A percentile compares a stretch with the other conserved stretches of the same genome.
These are phyloP conservation scores for Teleiodes luculella DNA, from an alignment of 2,888 invertebrate species.

Conservation along the genomic window DNA sequence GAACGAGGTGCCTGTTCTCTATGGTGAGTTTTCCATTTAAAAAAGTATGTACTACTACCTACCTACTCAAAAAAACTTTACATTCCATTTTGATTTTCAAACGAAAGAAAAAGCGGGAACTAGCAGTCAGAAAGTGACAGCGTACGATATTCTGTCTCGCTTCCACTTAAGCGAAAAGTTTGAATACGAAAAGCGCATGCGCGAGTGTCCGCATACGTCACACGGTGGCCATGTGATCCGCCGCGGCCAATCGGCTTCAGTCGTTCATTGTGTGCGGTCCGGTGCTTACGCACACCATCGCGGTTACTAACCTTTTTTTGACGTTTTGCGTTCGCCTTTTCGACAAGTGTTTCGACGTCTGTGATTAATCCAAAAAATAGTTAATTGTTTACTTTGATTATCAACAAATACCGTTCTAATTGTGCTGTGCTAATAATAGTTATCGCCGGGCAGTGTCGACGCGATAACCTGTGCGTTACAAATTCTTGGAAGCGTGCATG, in stretches of 20 bases:
- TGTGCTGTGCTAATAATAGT: constrained; percentile 27
- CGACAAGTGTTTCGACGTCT: constrained; percentile 38
- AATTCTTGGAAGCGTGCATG: constrained; percentile 68
- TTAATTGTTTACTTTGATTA: constrained; percentile 13
- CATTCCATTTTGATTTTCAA: too few species aligned
- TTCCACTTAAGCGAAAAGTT: constrained; percentile 50
- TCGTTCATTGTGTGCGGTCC: constrained; percentile 51
- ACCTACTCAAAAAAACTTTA: too few species aligned
- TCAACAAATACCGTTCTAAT: constrained; percentile 20
- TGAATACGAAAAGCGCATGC: constrained; percentile 58
- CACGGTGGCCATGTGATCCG: constrained; percentile 49
- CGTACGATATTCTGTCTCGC: constrained; percentile 26
- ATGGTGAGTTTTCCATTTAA: not conserved
- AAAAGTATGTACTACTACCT: too few species aligned
- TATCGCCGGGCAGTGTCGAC: constrained; percentile 38
- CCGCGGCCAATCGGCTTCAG: constrained; percentile 52
- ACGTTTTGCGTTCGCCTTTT: constrained; percentile 38
- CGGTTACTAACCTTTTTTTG: constrained; percentile 46
- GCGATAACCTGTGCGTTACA: constrained; percentile 58
- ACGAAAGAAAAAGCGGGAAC: too few species aligned
- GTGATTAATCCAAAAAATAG: constrained; percentile 21
- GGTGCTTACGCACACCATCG: constrained; percentile 41
- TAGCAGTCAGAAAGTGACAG: not conserved
- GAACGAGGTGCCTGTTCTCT: not conserved
- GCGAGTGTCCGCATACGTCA: constrained; percentile 55